A percentile compares a stretch with the other conserved stretches of the same genome.
phyloP scores from a whole-genome alignment of 2,797 vertebrate species.

The Channa striata region DNA sequence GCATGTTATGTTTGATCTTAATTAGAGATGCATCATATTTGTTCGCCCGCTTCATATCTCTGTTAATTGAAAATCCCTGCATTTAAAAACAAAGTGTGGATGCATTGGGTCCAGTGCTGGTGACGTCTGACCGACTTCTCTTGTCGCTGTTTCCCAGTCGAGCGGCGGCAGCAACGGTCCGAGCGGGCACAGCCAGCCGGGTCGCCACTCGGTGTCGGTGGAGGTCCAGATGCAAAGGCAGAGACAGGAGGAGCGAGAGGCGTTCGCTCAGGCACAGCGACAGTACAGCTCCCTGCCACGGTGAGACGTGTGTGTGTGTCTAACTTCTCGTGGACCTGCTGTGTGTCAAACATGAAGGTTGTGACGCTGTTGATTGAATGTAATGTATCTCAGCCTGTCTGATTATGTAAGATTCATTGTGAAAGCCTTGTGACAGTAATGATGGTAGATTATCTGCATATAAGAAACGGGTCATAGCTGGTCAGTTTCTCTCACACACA shows the following conservation, averaged over 20 bases:
- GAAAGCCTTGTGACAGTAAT: slow-evolving; percentile 43
- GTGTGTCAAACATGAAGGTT: slow-evolving; percentile 27
- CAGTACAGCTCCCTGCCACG: slow-evolving; percentile 97
- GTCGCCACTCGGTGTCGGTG: slow-evolving; percentile 94
- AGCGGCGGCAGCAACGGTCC: slow-evolving; percentile 65
- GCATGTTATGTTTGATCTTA: neutral
- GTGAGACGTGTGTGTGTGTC: slow-evolving; percentile 66
- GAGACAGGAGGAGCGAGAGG: slow-evolving; percentile 91
- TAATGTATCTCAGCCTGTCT: slow-evolving; percentile 22
- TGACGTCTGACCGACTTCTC: slow-evolving; percentile 6
- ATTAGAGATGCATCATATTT: neutral
- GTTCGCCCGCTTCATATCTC: neutral
- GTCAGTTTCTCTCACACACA: slow-evolving; percentile 24
- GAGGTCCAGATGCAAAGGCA: slow-evolving; percentile 95
- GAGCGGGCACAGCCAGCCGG: slow-evolving; percentile 85
- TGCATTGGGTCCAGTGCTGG: neutral
- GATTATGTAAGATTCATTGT: slow-evolving; percentile 40
- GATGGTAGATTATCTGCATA: slow-evolving; percentile 32
- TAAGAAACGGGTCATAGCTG: slow-evolving; percentile 29
- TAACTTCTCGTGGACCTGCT: neutral
- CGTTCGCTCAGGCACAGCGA: slow-evolving; percentile 92
- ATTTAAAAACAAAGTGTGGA: no score
- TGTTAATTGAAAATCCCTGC: neutral
- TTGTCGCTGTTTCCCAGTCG: slow-evolving; percentile 56
- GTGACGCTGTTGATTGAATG: slow-evolving; percentile 23